Base-by-base conservation (phyloP, 2,888 invertebrate species). In the Odontomyia ornata region DNA sequence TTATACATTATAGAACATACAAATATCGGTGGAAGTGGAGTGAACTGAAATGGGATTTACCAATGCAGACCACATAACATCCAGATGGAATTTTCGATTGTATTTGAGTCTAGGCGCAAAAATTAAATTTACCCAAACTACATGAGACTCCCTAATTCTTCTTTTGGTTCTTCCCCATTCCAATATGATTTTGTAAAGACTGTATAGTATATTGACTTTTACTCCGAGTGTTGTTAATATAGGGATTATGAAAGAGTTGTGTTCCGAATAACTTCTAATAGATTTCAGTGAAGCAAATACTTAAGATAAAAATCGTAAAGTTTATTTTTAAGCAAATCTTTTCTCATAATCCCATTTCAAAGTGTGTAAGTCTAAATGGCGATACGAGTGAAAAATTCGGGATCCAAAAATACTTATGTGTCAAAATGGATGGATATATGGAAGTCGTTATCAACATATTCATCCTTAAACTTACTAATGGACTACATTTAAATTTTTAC, bases 1-100 rank as follows among this genome's bases (percentile, higher is more conserved):
- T 52, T 2, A 36, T 36, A 36, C 36, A 36, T 3, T 36, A 36
- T 36, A 36, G 36, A 4, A 52, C 52, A 52, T 52, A 52, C n/a
- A n/a, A 52, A n/a, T 4, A n/a, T 18, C 15, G 18, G 18, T 52
- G 52, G 52, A 52, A 52, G 52, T 36, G 36, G 36, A 18, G 52
- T 52, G 52, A 52, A 52, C 52, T 52, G 52, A 52, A 52, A n/a
- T 52, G 15, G 71, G 71, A 36, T 36, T 52, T 47, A 47, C 71
- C 71, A 28, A 80, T 81, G 81, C 83, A 84, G 85, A 85, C 85
- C 85, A 84, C 85, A 85, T 85, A 85, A 85, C 85, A 85, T 85
- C 85, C 83, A 85, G 84, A 84, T 84, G 71, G 47, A 71, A 46
- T 71, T 25, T 67, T 43, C 36, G 3, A 36, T 36, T 5, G 36